These are phyloP conservation scores for Zosterops japonicus DNA, from an alignment of 2,113 vertebrate species.

Conservation along the genomic window DNA sequence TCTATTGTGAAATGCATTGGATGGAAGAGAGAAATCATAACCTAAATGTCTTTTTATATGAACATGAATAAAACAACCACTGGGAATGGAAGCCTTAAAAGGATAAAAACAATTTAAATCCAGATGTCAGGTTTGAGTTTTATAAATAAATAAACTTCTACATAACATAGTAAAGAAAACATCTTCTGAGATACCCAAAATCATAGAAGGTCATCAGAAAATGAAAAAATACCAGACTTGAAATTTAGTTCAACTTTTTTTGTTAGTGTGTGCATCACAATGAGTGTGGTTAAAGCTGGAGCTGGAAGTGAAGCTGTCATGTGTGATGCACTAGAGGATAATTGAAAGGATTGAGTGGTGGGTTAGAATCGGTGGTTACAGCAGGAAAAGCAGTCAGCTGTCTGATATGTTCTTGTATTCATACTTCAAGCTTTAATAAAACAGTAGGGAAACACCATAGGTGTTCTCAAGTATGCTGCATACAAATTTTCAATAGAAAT, in stretches of 20 bases:
- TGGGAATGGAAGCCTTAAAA: background rate
- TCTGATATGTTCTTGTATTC: background rate
- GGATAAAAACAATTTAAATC: background rate
- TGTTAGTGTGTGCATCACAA: background rate
- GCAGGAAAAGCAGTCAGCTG: background rate
- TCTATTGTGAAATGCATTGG: background rate
- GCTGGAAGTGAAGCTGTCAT: background rate
- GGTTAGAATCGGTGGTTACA: background rate
- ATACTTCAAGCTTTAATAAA: background rate
- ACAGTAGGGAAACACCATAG: background rate
- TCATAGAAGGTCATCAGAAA: background rate
- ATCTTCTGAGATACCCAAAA: background rate
- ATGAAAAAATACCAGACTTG: background rate
- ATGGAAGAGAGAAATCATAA: background rate
- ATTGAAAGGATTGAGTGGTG: background rate
- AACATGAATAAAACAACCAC: background rate
- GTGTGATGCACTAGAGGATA: background rate
- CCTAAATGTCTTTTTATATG: background rate
- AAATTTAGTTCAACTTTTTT: background rate
- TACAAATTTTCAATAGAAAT: background rate
- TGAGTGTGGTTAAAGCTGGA: background rate
- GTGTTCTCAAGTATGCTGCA: accelerated
- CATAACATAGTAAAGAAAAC: background rate
- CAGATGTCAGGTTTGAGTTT: background rate
- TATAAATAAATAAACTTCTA: background rate